Base-by-base conservation (phyloP, 2,888 invertebrate genomes). In the Hemistola chrysoprasaria region DNA sequence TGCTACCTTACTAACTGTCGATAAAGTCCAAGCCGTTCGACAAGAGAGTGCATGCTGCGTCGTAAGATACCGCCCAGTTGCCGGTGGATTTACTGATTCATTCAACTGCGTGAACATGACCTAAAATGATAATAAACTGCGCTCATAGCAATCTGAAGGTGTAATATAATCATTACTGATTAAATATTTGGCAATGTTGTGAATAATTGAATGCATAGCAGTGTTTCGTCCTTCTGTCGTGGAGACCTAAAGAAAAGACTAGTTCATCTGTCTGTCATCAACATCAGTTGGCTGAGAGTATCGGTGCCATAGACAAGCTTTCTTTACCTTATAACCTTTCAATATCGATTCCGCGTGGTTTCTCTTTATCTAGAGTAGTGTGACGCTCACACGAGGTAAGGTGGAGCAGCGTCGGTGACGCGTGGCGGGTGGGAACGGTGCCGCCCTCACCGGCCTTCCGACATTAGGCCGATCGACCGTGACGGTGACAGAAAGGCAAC, bases 351-450 rank as follows among this genome's bases (percentile, higher is more conserved):
- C 51, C 58, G 53, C 57, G 42, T 46, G 38, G 53, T 65, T 61
- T 62, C 61, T 50, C 56, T 58, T 49, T 61, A 71, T 67, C 63
- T 76, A 58, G 77, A 70, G 62, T 74, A 78, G 74, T 73, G 65
- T 73, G 66, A 66, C 76, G 65, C 60, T 76, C 71, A 67, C 72
- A 71, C 65, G 63, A 50, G 44, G 38, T 42, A 30, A 8, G 11
- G 24, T 52, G 50, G 33, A 34, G 2, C 16, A 38, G 48, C 41
- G 46, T 39, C 28, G 53, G 47, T 46, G 56, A 71, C 64, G 82
- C 81, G 75, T 77, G 65, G 58, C 56, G 63, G 62, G 60, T 73
- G 75, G 63, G 78, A 76, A 78, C 64, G 69, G 69, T 77, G 78
- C 65, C 73, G 65, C 38, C 53, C 50, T 40, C 42, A 40, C 33